Percentiles rank a stretch among this genome's conserved stretches.
phyloP scores from a whole-genome alignment of 2,113 vertebrate species.

The Toxotes jaculatrix region DNA sequence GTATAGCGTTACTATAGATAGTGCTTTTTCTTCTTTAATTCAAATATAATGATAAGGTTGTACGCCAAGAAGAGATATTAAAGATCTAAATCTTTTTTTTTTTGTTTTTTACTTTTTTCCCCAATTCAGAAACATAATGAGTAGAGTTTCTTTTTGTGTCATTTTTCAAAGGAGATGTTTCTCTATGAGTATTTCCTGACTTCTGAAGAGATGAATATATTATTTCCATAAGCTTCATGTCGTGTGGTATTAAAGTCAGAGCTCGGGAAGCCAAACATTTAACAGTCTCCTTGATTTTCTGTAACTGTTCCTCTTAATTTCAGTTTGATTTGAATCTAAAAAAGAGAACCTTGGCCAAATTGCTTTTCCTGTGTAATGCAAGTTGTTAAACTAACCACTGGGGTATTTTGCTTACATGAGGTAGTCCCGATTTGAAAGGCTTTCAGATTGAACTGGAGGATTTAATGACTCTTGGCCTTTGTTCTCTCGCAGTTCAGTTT shows the following conservation, averaged over 20 bases:
- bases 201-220: conserved; percentile 38
- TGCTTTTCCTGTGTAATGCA: conserved; percentile 72
- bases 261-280: conserved; percentile 56
- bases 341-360: conserved; percentile 63
- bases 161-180: conserved; percentile 19
- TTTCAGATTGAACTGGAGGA: conserved; percentile 70
- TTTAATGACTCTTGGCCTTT: conserved; percentile 78
- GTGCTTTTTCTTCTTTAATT: neutral
- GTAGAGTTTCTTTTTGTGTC: neutral
- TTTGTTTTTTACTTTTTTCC: neutral
- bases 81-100: neutral
- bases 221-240: conserved; percentile 68
- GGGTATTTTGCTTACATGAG: conserved; percentile 79
- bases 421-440: conserved; percentile 71
- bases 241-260: conserved; percentile 55
- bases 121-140: neutral
- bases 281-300: conserved; percentile 64
- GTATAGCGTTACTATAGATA: neutral
- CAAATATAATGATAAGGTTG: neutral
- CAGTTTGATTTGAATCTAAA: conserved; percentile 72
- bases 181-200: conserved; percentile 36
- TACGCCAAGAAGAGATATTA: neutral
- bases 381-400: conserved; percentile 73
- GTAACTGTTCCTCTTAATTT: conserved; percentile 70
- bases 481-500: conserved; percentile 71